Base-by-base conservation (phyloP, 2,888 invertebrate genomes). In the Agonopterix heracliana region DNA sequence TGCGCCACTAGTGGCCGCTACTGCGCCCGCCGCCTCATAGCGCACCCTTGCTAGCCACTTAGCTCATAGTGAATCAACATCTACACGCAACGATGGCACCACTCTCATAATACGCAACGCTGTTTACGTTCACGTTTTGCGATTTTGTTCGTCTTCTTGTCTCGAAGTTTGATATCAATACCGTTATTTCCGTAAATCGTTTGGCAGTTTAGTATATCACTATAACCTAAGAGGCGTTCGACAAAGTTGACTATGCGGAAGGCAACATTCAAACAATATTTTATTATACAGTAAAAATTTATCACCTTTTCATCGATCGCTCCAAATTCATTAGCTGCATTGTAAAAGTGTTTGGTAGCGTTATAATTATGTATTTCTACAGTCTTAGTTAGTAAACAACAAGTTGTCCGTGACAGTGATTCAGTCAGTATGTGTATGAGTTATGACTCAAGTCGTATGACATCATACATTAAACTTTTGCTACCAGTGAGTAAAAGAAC, bases 201-300 rank as follows among this genome's bases (percentile, higher is more conserved):
- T n/a, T 44, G 26, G 26, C 26, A 26, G 26, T 26, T 26, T 7
- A 26, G 26, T 26, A 26, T 38, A 38, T 63, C 66, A 66, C 69
- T 74, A 73, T 67, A 66, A 70, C 61, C 74, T 66, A 72, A 68
- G 69, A 61, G 72, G 72, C 68, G 66, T 65, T 64, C 55, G 64
- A 60, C 65, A 50, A 46, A 59, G 66, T 64, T 59, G 53, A 65
- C 63, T 63, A 63, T 60, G 66, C 56, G 64, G 59, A 55, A 61
- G 61, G 51, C 44, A 42, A 41, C 42, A 38, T 42, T 12, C 36
- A 50, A 38, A 49, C 34, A 47, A 44, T 51, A 54, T 47, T 38
- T 49, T 49, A 49, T 47, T 46, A 56, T 49, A 54, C 35, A 53
- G 55, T 51, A 56, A 53, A 47, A 50, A 53, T 54, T 59, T 35